Conservation (phyloP, 2,797 vertebrate genomes). For the Dermochelys coriacea region DNA sequence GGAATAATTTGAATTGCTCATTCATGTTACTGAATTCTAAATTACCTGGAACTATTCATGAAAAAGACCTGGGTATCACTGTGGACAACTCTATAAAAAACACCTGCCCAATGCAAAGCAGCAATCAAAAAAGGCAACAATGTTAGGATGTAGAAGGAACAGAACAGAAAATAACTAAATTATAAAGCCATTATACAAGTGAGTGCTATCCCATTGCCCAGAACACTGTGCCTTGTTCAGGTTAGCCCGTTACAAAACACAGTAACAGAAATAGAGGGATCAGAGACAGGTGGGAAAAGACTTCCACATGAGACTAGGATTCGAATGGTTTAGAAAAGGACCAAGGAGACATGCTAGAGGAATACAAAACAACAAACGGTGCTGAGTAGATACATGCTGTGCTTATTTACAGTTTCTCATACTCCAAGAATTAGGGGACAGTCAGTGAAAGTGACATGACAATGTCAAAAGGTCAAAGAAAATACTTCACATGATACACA, state of each 20-base stretch:
- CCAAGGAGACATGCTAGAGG: background rate
- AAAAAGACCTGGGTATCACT: background rate
- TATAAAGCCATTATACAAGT: rapidly evolving
- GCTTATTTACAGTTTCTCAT: background rate
- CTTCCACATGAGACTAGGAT: background rate
- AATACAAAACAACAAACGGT: too few relatives aligned
- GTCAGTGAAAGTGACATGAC: background rate
- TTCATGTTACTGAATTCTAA: background rate
- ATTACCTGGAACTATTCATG: background rate
- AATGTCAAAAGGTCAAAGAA: background rate
- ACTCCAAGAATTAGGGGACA: background rate
- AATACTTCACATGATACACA: background rate
- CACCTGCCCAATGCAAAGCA: rapidly evolving
- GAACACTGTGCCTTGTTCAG: too few relatives aligned
- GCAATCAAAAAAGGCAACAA: background rate
- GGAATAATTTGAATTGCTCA: background rate
- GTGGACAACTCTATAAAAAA: background rate
- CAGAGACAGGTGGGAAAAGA: too few relatives aligned
- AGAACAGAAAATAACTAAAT: background rate
- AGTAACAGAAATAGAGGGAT: too few relatives aligned
- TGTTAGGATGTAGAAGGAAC: background rate
- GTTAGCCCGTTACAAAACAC: too few relatives aligned
- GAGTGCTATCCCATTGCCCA: background rate
- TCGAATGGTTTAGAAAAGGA: background rate
- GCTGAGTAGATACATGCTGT: background rate